Percentiles rank a stretch among this genome's conserved stretches.
Evolutionary conservation across 2,797 vertebrate species (phyloP).

Genomic region (Macroramphosus scolopax): DNA sequence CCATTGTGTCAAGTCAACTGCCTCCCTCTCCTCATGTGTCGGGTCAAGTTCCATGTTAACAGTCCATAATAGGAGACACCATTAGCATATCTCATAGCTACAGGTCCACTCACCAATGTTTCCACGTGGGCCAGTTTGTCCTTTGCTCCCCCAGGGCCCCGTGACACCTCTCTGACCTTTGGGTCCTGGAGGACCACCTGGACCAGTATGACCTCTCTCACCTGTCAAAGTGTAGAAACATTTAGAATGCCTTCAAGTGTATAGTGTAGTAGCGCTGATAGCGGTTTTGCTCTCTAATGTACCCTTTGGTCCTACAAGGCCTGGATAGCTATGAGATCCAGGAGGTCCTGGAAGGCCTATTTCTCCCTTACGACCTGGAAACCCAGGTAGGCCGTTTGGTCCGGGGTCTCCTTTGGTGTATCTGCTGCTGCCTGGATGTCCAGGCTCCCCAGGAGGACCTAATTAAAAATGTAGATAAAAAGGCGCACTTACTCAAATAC

Average conservation of each 20-base stretch:
- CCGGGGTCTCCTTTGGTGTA: conserved; percentile 52
- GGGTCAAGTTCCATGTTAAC: background rate
- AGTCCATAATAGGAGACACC: background rate
- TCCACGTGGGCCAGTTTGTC: conserved; percentile 45
- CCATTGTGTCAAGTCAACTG: background rate
- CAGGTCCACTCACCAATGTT: conserved; percentile 29
- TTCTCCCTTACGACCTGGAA: conserved; percentile 43
- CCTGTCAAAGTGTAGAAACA: conserved; percentile 44
- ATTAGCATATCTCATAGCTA: background rate
- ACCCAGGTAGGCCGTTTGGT: conserved; percentile 40
- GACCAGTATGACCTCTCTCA: conserved; percentile 36
- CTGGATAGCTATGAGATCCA: conserved; percentile 11
- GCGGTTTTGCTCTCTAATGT: background rate
- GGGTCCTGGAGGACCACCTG: conserved; percentile 36
- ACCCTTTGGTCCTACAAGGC: conserved; percentile 48
- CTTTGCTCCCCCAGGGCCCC: conserved; percentile 48
- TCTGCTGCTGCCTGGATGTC: conserved; percentile 19
- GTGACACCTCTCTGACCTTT: conserved; percentile 46
- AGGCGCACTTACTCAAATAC: background rate
- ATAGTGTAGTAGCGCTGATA: background rate
- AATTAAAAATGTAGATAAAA: conserved; percentile 7
- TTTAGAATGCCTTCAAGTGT: conserved; percentile 3
- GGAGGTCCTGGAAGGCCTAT: conserved; percentile 43
- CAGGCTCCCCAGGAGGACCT: conserved; percentile 51
- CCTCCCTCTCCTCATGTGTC: background rate